These are phyloP conservation scores for Perithous albicinctus DNA, from an alignment of 2,888 invertebrate genomes.

Conservation along the genomic window DNA sequence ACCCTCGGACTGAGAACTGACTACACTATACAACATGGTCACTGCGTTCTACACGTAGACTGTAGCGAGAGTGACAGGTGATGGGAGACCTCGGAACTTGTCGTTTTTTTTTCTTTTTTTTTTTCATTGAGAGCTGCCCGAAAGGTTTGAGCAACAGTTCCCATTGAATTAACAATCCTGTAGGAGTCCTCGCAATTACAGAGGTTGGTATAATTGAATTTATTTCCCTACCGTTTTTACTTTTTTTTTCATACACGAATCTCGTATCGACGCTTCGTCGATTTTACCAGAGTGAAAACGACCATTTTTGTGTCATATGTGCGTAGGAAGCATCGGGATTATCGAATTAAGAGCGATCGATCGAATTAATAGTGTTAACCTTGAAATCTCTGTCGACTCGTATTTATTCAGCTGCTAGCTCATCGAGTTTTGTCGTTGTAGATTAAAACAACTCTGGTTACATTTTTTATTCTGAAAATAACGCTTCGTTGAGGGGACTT, in stretches of 20 bases:
- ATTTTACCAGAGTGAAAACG: background rate
- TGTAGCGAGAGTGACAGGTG: constrained; percentile 66
- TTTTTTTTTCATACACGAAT: constrained; percentile 25
- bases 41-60: constrained; percentile 10
- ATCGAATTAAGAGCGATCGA: background rate
- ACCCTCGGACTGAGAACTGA: constrained; percentile 40
- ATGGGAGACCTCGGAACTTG: constrained; percentile 62
- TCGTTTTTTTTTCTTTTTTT: constrained; percentile 41
- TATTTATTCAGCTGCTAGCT: constrained; percentile 26
- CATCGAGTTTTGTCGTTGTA: background rate
- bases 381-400: constrained; percentile 11
- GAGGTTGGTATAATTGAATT: constrained; percentile 59
- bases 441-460: background rate
- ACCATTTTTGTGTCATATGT: background rate
- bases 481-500: background rate
- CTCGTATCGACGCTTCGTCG: constrained; percentile 13
- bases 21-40: constrained; percentile 35
- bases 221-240: constrained; percentile 12
- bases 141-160: constrained; percentile 42
- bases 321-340: background rate
- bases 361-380: constrained; percentile 19
- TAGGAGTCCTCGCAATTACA: constrained; percentile 36
- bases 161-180: constrained; percentile 59
- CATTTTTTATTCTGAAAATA: background rate
- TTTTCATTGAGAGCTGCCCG: constrained; percentile 21